Evolutionary conservation across 2,888 invertebrate genomes (phyloP).

Genomic region (Ctenicera cuprea): DNA sequence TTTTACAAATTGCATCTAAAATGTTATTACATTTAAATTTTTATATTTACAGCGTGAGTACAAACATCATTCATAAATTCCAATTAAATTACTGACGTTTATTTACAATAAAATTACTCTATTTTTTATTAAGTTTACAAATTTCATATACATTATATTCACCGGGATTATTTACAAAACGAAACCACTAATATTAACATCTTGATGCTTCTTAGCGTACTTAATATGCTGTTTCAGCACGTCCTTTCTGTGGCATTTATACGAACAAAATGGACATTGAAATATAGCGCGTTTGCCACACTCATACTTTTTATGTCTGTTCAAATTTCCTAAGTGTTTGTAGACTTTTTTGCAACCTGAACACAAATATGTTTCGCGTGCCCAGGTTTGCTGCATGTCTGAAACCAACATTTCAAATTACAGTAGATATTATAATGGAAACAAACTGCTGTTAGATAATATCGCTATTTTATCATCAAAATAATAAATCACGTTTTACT

Average conservation of each 20-base stretch:
- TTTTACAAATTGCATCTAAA: no score
- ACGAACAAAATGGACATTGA: conserved; percentile 23
- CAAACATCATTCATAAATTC: no score
- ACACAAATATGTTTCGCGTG: neutral
- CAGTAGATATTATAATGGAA: no score
- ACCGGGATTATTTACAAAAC: neutral
- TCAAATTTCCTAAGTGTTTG: conserved; percentile 45
- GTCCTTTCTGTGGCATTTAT: conserved; percentile 24
- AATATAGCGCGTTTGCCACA: conserved; percentile 69
- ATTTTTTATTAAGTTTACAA: no score
- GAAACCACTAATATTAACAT: conserved; percentile 1
- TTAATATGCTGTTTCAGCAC: conserved; percentile 23
- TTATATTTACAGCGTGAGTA: no score
- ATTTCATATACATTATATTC: no score
- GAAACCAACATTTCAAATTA: neutral
- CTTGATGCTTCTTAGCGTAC: conserved; percentile 21
- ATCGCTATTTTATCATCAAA: no score
- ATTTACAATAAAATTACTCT: no score
- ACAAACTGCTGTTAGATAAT: no score
- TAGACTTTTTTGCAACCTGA: conserved; percentile 42
- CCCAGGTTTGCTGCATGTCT: neutral
- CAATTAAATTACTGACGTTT: no score
- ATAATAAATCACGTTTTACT: no score
- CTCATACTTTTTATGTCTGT: conserved; percentile 75
- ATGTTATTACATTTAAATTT: no score